A percentile compares a stretch with the other conserved stretches of the same genome.
These are phyloP conservation scores for Aphaenogaster floridana DNA, from an alignment of 1,140 invertebrate species.

Conservation along the genomic window DNA sequence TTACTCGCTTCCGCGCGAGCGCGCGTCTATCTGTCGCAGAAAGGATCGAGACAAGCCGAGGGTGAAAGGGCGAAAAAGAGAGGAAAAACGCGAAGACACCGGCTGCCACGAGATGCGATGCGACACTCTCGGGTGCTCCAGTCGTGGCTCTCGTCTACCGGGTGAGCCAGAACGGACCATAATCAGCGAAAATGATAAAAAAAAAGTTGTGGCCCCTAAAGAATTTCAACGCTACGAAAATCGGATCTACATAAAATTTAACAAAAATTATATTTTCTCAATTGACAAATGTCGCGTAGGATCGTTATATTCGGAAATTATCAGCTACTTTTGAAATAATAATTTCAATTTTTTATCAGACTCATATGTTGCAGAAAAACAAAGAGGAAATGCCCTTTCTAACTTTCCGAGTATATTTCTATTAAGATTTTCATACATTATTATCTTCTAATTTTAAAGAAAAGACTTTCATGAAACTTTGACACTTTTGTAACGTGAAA, in stretches of 20 bases:
- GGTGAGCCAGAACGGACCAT: slow-evolving; percentile 1
- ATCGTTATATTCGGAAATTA: not conserved
- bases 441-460: not conserved
- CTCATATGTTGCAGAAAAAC: not conserved
- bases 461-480: not conserved
- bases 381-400: not conserved
- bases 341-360: not conserved
- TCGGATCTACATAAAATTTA: not conserved
- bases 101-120: slow-evolving; percentile 54
- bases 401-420: not conserved
- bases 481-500: not conserved
- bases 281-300: not conserved
- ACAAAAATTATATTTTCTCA: not conserved
- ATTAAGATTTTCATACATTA: not conserved
- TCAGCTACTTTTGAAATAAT: not conserved
- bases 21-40: slow-evolving; percentile 64
- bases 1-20: slow-evolving; percentile 61
- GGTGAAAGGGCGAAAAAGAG: slow-evolving; percentile 54
- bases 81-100: slow-evolving; percentile 44
- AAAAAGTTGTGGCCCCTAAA: not conserved
- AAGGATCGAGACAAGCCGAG: slow-evolving; percentile 58
- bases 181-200: slow-evolving; percentile 18
- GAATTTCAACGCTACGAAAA: not conserved
- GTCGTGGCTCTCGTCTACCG: slow-evolving; percentile 41
- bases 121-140: slow-evolving; percentile 63